Evolutionary conservation across 1,140 invertebrate genomes (phyloP), one percentile per base, ranked within the genome.

Genomic region (Andrena cerasifolii): DNA sequence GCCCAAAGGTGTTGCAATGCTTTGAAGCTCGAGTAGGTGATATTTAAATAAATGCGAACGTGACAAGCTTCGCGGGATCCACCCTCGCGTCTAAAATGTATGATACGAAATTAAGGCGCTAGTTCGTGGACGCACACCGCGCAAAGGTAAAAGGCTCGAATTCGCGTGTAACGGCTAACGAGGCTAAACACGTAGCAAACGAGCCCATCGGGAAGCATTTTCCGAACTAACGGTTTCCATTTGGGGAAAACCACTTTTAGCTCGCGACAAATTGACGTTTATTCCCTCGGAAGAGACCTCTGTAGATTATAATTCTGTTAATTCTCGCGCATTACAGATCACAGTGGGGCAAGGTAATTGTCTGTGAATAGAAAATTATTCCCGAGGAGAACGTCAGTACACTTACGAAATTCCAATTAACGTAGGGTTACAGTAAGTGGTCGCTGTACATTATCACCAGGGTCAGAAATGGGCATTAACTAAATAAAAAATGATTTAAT

Each of bases 61-160:
- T n/a, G n/a, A n/a, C n/a, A n/a, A n/a, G n/a, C n/a, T n/a, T n/a
- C n/a, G n/a, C n/a, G n/a, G n/a, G n/a, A n/a, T n/a, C n/a, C n/a
- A n/a, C n/a, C n/a, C n/a, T n/a, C n/a, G n/a, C n/a, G n/a, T n/a
- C n/a, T n/a, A n/a, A n/a, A n/a, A n/a, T n/a, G n/a, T n/a, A n/a
- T 28, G 16, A 72, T 72, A n/a, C 67, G 72, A 72, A 78, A 73
- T 78, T 78, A 56, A 78, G 62, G 76, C 26, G 58, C 26, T 33
- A 18, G 45, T 24, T 59, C 45, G 49, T 47, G 18, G 58, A 74
- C 58, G 61, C 68, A 66, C 14, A 3, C 26, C 14, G 54, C 21
- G 45, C 24, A 40, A 73, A 51, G n/a, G 28, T 16, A 28, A 12
- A 1, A 47, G 8, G 3, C 26, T 26, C 1, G 49, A 62, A 28